These are phyloP conservation scores for Sebastes kiyomatsui DNA, from an alignment of 2,797 vertebrate genomes.

Conservation along the genomic window DNA sequence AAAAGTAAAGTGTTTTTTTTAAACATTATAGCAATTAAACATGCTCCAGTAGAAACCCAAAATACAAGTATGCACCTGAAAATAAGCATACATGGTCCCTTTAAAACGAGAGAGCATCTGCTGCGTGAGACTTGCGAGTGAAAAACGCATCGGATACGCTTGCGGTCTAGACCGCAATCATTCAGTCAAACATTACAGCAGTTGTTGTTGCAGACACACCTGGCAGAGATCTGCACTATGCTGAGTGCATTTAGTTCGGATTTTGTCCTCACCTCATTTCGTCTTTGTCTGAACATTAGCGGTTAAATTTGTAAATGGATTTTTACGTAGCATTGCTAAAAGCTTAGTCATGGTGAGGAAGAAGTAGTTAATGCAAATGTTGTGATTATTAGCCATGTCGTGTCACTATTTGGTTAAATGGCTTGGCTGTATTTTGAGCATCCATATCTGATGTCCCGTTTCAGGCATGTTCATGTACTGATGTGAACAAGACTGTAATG, in stretches of 20 bases:
- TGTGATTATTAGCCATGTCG: not conserved
- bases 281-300: not conserved
- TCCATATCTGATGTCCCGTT: not conserved
- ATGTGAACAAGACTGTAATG: not conserved
- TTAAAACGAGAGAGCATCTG: too few species aligned
- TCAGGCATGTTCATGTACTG: not conserved
- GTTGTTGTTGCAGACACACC: too few species aligned
- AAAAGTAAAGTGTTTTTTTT: too few species aligned
- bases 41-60: too few species aligned
- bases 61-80: too few species aligned
- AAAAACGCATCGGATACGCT: too few species aligned
- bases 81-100: too few species aligned
- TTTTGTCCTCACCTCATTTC: not conserved
- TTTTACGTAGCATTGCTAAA: not conserved
- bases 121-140: too few species aligned
- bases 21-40: too few species aligned
- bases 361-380: not conserved
- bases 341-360: too few species aligned
- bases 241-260: not conserved
- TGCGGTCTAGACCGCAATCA: too few species aligned
- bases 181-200: too few species aligned
- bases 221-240: not conserved
- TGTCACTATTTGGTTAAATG: not conserved
- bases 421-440: not conserved
- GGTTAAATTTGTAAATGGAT: not conserved